These are phyloP conservation scores for Hyles vespertilio DNA, from an alignment of 1,140 invertebrate genomes.

Conservation along the genomic window DNA sequence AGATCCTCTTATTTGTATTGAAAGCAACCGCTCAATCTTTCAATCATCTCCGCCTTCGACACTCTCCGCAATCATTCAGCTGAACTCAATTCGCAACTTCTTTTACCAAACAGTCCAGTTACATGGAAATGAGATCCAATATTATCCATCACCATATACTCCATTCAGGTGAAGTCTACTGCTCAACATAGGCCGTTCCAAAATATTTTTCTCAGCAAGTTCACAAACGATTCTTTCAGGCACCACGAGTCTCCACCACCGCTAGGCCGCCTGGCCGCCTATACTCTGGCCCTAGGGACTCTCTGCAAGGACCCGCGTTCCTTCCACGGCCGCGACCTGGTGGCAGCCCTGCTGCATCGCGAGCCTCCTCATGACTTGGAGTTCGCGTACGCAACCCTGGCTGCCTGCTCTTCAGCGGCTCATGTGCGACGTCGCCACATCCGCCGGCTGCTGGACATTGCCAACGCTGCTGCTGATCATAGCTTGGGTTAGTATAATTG, in stretches of 20 bases:
- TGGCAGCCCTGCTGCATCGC: conserved; percentile 83
- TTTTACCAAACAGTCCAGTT: too few relatives aligned
- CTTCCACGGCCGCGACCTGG: conserved; percentile 88
- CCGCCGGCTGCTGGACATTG: conserved; percentile 84
- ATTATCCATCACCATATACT: too few relatives aligned
- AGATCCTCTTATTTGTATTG: too few relatives aligned
- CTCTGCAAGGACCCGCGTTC: conserved; percentile 88
- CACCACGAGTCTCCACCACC: conserved; percentile 85
- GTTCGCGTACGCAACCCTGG: conserved; percentile 76
- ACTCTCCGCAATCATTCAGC: too few relatives aligned
- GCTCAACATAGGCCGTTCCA: too few relatives aligned
- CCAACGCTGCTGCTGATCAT: conserved; percentile 84
- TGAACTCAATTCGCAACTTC: too few relatives aligned
- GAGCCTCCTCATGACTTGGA: conserved; percentile 84
- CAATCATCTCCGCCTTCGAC: too few relatives aligned
- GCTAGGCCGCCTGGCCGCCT: conserved; percentile 83
- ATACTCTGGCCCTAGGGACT: conserved; percentile 84
- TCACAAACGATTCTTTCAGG: conserved; percentile 41
- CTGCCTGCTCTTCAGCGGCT: conserved; percentile 85
- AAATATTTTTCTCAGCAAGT: neutral
- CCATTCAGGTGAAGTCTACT: too few relatives aligned
- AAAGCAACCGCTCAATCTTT: too few relatives aligned
- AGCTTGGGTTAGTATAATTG: conserved; percentile 82
- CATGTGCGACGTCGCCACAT: conserved; percentile 88
- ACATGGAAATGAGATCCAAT: too few relatives aligned